Base-by-base conservation (phyloP, 2,113 vertebrate genomes). In the Bombycilla garrulus region DNA sequence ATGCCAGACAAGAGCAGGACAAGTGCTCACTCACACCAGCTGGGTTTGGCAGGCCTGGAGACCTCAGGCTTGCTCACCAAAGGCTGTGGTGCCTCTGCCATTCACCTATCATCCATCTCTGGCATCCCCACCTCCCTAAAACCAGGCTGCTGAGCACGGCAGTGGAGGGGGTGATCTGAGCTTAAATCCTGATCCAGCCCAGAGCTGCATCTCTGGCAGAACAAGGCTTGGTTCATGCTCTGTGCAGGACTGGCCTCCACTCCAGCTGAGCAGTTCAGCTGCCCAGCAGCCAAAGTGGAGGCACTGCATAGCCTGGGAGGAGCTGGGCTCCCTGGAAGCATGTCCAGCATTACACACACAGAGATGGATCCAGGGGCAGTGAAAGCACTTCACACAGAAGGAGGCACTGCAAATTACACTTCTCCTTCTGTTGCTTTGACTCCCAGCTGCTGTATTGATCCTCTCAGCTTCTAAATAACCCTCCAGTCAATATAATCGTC, bases 401-500 rank as follows among this genome's bases (percentile, higher is more conserved):
- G 5, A 78, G 15, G 8, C 33, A 42, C 56, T 83, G 51, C 29
- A 88, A 81, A 92, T 74, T 8, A 47, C 48, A 78, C 38, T 90
- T 83, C 17, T 40, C 33, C 60, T 60, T 42, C 61, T 69, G 38
- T 14, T 88, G 44, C 51, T 88, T 83, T 64, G 44, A 67, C 85
- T 94, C 48, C 18, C 72, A 60, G 76, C 67, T 95, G 51, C 50
- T 67, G 13, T 74, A 94, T 92, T 29, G 90, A 96, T 94, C 72
- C 36, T 44, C 57, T 58, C 83, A 62, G 82, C 90, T 93, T 86
- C 90, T 90, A 93, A 95, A 86, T 81, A 96, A 93, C 67, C 28
- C 66, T 88, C 53, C 31, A 12, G 26, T 92, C 90, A 78, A 93
- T 81, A 90, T 1, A 54, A 28, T 29, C 82, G 42, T 86, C 85